Evolutionary conservation across 1,140 invertebrate species (phyloP).

Genomic region (Drosophila bipectinata): DNA sequence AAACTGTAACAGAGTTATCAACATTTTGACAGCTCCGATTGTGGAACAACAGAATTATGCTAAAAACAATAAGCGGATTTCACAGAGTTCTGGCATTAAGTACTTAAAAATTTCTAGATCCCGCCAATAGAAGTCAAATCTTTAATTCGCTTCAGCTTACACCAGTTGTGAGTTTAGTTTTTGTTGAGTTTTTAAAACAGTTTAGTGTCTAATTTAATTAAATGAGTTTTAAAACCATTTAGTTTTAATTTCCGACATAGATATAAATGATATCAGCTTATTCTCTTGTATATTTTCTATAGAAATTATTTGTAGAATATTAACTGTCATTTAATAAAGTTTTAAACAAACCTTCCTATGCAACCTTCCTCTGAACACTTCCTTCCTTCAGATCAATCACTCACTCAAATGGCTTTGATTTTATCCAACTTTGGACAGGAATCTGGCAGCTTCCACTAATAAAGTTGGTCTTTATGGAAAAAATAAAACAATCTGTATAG

Average conservation of each 20-base stretch:
- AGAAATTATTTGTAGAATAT: neutral
- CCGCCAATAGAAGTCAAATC: conserved; percentile 6
- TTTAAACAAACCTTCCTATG: neutral
- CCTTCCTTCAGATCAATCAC: conserved; percentile 53
- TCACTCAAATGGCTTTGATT: conserved; percentile 53
- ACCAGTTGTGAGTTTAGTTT: conserved; percentile 4
- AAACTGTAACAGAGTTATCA: conserved; percentile 55
- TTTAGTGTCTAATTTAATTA: too few species aligned
- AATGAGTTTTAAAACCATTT: too few species aligned
- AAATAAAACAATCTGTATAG: conserved; percentile 13
- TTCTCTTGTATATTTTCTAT: neutral
- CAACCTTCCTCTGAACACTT: neutral
- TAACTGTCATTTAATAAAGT: neutral
- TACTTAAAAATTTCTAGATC: conserved; percentile 25
- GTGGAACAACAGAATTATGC: conserved; percentile 48
- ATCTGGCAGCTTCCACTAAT: conserved; percentile 30
- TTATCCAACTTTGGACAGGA: conserved; percentile 38
- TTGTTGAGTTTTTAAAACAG: neutral
- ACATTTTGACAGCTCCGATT: conserved; percentile 54
- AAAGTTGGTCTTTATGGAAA: conserved; percentile 25
- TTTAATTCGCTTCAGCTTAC: conserved; percentile 22
- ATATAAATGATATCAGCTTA: too few species aligned
- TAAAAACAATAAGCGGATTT: conserved; percentile 48
- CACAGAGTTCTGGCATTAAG: conserved; percentile 23
- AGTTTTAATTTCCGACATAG: too few species aligned